phyloP scores from a whole-genome alignment of 2,113 vertebrate species.

The Callospermophilus lateralis region DNA sequence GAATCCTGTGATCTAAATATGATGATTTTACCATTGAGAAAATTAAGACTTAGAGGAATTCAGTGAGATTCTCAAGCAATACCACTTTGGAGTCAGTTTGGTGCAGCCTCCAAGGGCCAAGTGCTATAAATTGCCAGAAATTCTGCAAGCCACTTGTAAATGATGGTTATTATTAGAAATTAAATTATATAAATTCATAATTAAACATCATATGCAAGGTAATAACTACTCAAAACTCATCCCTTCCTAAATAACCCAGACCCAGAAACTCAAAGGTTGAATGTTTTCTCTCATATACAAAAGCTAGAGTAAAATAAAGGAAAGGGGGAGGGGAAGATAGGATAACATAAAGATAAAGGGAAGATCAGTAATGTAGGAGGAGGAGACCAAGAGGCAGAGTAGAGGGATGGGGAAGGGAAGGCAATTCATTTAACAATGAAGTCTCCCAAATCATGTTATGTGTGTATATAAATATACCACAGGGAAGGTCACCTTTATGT shows the following conservation, averaged over 20 bases:
- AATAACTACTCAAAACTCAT: not conserved
- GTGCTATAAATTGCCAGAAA: not conserved
- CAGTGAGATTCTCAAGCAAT: not conserved
- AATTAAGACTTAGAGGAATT: not conserved
- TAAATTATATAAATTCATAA: not conserved
- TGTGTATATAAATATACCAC: too few relatives aligned
- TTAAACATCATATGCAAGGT: slow-evolving; percentile 8
- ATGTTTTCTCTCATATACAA: too few relatives aligned
- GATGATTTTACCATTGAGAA: not conserved
- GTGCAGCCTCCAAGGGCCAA: not conserved
- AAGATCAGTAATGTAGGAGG: too few relatives aligned
- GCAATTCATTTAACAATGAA: too few relatives aligned
- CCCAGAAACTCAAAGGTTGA: too few relatives aligned
- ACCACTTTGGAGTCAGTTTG: not conserved
- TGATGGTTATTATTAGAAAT: slow-evolving; percentile 22
- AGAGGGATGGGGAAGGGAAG: too few relatives aligned
- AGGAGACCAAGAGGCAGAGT: too few relatives aligned
- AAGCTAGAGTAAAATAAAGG: too few relatives aligned
- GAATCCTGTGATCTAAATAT: not conserved
- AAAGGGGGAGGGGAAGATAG: too few relatives aligned
- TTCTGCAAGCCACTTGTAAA: not conserved
- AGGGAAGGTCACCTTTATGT: too few relatives aligned
- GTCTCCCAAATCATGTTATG: not conserved
- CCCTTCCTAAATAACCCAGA: too few relatives aligned
- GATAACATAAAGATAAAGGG: too few relatives aligned